A percentile compares a stretch with the other conserved stretches of the same genome.
phyloP scores from a whole-genome alignment of 1,140 invertebrate genomes.

The Amphibalanus amphitrite region DNA sequence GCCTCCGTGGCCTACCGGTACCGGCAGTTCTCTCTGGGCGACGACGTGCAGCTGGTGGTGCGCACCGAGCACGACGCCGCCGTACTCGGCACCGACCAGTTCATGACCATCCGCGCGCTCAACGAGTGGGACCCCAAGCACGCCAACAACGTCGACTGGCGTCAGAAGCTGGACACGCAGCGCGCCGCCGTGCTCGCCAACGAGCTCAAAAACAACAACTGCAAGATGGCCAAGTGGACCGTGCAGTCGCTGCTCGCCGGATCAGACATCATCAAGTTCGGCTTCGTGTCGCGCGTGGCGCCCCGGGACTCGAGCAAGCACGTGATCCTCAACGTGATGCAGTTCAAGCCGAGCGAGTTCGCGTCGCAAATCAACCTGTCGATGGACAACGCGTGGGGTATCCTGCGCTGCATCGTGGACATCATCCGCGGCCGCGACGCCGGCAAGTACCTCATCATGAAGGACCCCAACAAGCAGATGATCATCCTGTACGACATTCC shows the following conservation, averaged over 20 bases:
- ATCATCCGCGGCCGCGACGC: slow-evolving; percentile 95
- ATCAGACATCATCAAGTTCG: slow-evolving; percentile 95
- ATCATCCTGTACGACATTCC: slow-evolving; percentile 93
- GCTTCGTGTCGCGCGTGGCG: slow-evolving; percentile 88
- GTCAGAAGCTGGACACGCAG: slow-evolving; percentile 92
- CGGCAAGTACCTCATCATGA: slow-evolving; percentile 94
- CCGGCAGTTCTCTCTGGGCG: slow-evolving; percentile 89
- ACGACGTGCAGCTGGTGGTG: slow-evolving; percentile 75
- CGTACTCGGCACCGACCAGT: slow-evolving; percentile 76
- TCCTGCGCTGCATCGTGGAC: slow-evolving; percentile 94
- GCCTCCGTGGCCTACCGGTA: slow-evolving; percentile 94
- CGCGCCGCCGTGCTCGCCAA: slow-evolving; percentile 94
- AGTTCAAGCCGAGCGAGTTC: slow-evolving; percentile 96
- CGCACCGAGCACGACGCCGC: slow-evolving; percentile 95
- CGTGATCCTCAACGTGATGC: slow-evolving; percentile 93
- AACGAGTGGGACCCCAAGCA: slow-evolving; percentile 98
- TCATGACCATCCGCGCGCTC: slow-evolving; percentile 74
- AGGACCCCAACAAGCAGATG: slow-evolving; percentile 96
- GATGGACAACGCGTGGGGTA: slow-evolving; percentile 99
- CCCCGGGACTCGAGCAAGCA: slow-evolving; percentile 89
- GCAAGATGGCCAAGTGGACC: slow-evolving; percentile 98
- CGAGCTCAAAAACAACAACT: slow-evolving; percentile 94
- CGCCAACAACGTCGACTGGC: slow-evolving; percentile 93
- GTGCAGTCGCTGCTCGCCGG: slow-evolving; percentile 89
- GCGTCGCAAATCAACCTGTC: slow-evolving; percentile 97